Evolutionary conservation across 1,140 invertebrate genomes (phyloP), one percentile per base, ranked within the genome.

Genomic region (Phenacoccus solenopsis): DNA sequence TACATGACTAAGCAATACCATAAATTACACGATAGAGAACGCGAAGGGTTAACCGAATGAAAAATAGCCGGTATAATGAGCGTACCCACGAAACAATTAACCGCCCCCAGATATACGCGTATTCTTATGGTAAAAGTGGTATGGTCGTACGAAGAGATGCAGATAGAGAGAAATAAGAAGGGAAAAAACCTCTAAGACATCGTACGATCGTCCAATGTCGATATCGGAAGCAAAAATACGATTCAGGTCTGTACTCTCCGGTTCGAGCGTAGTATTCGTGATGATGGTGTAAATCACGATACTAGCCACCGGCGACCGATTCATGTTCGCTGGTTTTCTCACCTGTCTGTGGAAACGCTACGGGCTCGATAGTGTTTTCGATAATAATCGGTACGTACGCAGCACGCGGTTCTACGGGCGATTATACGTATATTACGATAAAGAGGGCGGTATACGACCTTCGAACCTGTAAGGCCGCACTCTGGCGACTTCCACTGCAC

Each of bases 261-360:
- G 13, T 7, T 7, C 30, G 30, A 32, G 38, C 20, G 2, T 16
- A n/a, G 38, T 49, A 49, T 49, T 49, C 38, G 38, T 49, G 38
- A 49, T 49, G 38, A 49, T 49, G 38, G 38, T 49, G 38, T 49
- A 49, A 49, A 49, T 49, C 38, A 49, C 38, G 38, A 49, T 49
- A 49, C 16, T 49, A 49, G 38, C 38, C 38, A 49, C 38, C 38
- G 38, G 38, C 38, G 38, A 49, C 38, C 38, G 38, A 49, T 49
- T 16, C 38, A n/a, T 49, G 38, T 49, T 49, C 38, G 38, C 38
- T 49, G 38, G 38, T 49, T 49, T 49, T 49, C 38, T 49, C 38
- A 49, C 38, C 38, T 49, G 38, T 49, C 38, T 49, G 5, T n/a
- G 38, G 38, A 49, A 49, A 9, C 38, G 38, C 38, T 49, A n/a